Conservation (phyloP, 2,113 vertebrate genomes). For the Erpornis zantholeuca region DNA sequence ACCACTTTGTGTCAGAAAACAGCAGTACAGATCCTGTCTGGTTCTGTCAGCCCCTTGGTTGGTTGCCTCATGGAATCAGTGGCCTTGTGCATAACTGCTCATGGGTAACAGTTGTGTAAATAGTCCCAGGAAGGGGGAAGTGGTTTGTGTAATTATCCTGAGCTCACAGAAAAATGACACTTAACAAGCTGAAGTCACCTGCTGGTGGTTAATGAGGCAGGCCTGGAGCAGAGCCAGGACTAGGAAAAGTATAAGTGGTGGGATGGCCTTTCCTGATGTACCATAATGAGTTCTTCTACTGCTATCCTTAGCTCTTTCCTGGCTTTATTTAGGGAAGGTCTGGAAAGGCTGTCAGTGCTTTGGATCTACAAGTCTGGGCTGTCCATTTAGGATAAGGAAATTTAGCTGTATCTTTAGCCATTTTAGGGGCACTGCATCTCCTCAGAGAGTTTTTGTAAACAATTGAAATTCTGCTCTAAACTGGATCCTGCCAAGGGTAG, state of each 20-base stretch:
- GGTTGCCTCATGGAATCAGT: not conserved
- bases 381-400: not conserved
- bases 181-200: not conserved
- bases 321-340: not conserved
- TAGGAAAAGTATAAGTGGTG: not conserved
- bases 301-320: not conserved
- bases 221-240: not conserved
- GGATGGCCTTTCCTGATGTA: not conserved
- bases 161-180: not conserved
- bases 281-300: accelerated
- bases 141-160: not conserved
- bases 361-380: not conserved
- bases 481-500: not conserved
- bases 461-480: not conserved
- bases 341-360: not conserved
- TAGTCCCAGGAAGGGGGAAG: not conserved
- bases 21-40: not conserved
- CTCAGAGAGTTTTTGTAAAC: not conserved
- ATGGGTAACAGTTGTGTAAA: accelerated
- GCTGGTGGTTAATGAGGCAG: not conserved
- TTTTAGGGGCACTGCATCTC: not conserved
- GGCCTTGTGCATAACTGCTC: not conserved
- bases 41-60: not conserved
- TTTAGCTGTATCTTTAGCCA: not conserved
- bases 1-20: not conserved